phyloP scores from a whole-genome alignment of 1,140 invertebrate genomes.

The Vollenhovia emeryi region DNA sequence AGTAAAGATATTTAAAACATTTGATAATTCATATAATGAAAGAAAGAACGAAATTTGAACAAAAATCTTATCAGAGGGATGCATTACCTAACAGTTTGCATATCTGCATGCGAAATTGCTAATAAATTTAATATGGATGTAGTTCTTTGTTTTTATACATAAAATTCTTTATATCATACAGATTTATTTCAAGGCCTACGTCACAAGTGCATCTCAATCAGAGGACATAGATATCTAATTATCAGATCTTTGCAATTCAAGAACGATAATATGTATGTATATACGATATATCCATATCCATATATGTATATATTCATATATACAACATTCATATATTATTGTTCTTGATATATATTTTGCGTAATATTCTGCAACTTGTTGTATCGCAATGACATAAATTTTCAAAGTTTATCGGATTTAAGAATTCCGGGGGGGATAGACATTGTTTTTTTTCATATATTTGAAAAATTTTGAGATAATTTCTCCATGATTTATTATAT shows the following conservation, averaged over 20 bases:
- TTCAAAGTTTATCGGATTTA: background rate
- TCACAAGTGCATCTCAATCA: conserved; percentile 32
- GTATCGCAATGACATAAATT: background rate
- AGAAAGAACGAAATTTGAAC: background rate
- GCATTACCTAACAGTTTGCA: background rate
- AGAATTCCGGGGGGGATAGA: background rate
- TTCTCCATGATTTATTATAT: background rate
- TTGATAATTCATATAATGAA: conserved; percentile 29
- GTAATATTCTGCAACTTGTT: background rate
- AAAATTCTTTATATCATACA: conserved; percentile 18
- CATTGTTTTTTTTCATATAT: background rate
- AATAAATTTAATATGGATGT: conserved; percentile 23
- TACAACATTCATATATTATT: no score
- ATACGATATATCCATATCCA: background rate
- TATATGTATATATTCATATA: no score
- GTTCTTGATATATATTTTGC: no score
- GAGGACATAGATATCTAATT: conserved; percentile 1
- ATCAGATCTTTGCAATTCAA: background rate
- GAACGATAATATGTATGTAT: background rate
- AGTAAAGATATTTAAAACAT: conserved; percentile 18
- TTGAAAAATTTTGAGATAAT: background rate
- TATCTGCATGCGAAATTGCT: background rate
- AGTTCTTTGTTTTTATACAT: background rate
- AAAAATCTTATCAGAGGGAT: background rate
- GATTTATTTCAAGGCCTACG: conserved; percentile 42